phyloP scores from a whole-genome alignment of 2,888 invertebrate genomes.

The Nomada fucata region DNA sequence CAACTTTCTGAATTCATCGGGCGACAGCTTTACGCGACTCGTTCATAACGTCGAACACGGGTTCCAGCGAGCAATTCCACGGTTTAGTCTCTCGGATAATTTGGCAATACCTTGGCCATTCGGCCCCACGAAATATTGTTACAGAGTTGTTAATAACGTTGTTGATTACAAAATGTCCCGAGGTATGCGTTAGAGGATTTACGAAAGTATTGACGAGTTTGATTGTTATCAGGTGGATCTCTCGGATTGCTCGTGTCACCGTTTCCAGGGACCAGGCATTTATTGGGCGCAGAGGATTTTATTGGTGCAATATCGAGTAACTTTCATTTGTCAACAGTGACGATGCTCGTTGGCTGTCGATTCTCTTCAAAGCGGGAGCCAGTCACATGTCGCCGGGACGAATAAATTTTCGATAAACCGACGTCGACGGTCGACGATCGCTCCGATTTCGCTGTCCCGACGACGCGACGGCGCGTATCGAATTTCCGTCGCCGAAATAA shows the following conservation, averaged over 20 bases:
- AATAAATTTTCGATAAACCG: slow-evolving; percentile 75
- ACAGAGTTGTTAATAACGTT: neutral
- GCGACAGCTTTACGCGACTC: slow-evolving; percentile 16
- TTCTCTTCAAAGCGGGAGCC: slow-evolving; percentile 65
- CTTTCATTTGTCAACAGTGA: slow-evolving; percentile 67
- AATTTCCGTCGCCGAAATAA: slow-evolving; percentile 72
- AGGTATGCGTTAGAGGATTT: neutral
- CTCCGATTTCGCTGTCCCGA: slow-evolving; percentile 73
- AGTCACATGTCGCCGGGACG: slow-evolving; percentile 68
- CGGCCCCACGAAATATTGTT: neutral
- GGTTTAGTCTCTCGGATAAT: too few relatives aligned
- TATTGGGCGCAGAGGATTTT: slow-evolving; percentile 55
- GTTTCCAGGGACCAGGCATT: slow-evolving; percentile 39
- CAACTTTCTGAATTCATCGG: slow-evolving; percentile 34
- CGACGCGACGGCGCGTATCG: slow-evolving; percentile 72
- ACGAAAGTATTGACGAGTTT: neutral
- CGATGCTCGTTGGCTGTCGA: slow-evolving; percentile 67
- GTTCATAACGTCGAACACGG: neutral
- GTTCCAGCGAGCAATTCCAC: neutral
- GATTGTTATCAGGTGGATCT: neutral
- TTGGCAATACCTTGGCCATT: too few relatives aligned
- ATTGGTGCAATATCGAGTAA: slow-evolving; percentile 72
- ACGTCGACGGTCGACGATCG: slow-evolving; percentile 71
- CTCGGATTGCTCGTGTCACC: neutral
- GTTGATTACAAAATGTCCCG: neutral